Conservation (phyloP, 2,797 vertebrate genomes). For the Spinibarbus caldwelli region DNA sequence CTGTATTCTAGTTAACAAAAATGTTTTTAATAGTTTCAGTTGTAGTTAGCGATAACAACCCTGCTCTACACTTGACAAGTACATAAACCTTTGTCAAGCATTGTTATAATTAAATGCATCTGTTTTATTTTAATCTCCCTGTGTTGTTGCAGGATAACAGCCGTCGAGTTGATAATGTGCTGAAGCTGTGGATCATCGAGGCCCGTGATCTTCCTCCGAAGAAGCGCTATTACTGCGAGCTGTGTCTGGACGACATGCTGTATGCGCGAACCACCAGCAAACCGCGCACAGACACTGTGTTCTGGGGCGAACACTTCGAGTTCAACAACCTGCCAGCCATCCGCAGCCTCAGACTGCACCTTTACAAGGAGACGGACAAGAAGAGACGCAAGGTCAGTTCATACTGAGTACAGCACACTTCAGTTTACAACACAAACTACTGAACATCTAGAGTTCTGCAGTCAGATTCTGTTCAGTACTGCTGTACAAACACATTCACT, state of each 20-base stretch:
- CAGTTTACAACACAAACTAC: no score
- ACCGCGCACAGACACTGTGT: conserved; percentile 92
- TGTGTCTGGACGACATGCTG: conserved; percentile 96
- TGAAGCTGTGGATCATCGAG: conserved; percentile 97
- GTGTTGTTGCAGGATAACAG: conserved; percentile 88
- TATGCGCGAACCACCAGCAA: conserved; percentile 98
- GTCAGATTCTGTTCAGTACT: no score
- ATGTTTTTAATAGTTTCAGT: no score
- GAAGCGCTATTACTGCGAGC: conserved; percentile 97
- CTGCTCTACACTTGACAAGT: no score
- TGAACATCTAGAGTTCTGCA: no score
- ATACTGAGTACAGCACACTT: no score
- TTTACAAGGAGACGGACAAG: conserved; percentile 97
- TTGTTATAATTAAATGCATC: background rate
- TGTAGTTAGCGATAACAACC: no score
- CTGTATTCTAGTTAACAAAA: no score
- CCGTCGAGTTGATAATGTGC: conserved; percentile 93
- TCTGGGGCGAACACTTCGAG: conserved; percentile 98
- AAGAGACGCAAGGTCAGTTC: conserved; percentile 88
- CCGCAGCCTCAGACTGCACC: conserved; percentile 92
- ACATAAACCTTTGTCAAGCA: background rate
- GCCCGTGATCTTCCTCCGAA: conserved; percentile 94
- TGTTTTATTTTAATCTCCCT: background rate
- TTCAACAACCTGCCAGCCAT: conserved; percentile 96
- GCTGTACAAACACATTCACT: no score